Conservation (phyloP, 2,888 invertebrate species). For the Girardia tigrina region DNA sequence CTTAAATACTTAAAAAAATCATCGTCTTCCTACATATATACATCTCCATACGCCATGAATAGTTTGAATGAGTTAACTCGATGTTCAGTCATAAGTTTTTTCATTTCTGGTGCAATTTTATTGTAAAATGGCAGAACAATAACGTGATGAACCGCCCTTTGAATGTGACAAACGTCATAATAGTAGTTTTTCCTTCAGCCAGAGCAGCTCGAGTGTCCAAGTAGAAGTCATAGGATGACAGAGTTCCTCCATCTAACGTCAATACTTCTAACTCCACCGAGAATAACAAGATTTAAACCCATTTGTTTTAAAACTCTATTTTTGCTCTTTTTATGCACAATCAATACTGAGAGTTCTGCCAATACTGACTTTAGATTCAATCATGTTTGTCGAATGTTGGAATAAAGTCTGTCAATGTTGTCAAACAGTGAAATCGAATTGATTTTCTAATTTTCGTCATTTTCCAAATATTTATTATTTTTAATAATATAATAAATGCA, state of each 20-base stretch:
- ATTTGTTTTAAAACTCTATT: slow-evolving; percentile 38
- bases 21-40: slow-evolving; percentile 37
- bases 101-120: slow-evolving; percentile 64
- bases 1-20: slow-evolving; percentile 38
- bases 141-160: slow-evolving; percentile 36
- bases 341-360: slow-evolving; percentile 38
- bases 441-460: too few species aligned
- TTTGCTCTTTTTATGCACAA: slow-evolving; percentile 38
- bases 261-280: slow-evolving; percentile 37
- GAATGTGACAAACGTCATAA: slow-evolving; percentile 38
- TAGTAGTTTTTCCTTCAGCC: slow-evolving; percentile 39
- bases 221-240: slow-evolving; percentile 39
- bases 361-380: too few species aligned
- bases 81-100: slow-evolving; percentile 61
- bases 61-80: slow-evolving; percentile 40
- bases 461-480: too few species aligned
- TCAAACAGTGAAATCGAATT: too few species aligned
- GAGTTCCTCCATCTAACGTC: slow-evolving; percentile 38
- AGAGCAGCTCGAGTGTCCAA: slow-evolving; percentile 39
- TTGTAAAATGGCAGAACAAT: slow-evolving; percentile 43
- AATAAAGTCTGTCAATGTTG: too few species aligned
- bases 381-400: too few species aligned
- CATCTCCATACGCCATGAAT: slow-evolving; percentile 38
- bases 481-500: too few species aligned
- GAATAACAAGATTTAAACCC: slow-evolving; percentile 37